A percentile compares a stretch with the other conserved stretches of the same genome.
phyloP scores from a whole-genome alignment of 2,888 invertebrate species.

The Perizoma affinitatum region DNA sequence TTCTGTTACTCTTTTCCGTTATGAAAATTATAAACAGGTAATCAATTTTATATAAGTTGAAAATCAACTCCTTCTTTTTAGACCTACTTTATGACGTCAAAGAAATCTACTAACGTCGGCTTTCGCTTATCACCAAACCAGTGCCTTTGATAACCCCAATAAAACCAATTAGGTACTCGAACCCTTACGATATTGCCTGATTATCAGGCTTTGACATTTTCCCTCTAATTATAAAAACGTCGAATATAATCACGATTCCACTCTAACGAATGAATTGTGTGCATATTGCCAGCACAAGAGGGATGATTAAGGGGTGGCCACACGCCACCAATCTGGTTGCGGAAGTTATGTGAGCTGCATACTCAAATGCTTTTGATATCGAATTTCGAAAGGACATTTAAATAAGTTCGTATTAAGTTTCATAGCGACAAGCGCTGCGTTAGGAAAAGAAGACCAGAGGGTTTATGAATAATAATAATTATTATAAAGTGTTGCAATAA shows the following conservation, averaged over 20 bases:
- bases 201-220: slow-evolving; percentile 23
- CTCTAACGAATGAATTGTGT: slow-evolving; percentile 61
- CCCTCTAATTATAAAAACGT: slow-evolving; percentile 27
- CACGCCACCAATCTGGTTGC: slow-evolving; percentile 47
- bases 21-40: too few species aligned
- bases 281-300: slow-evolving; percentile 59
- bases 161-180: slow-evolving; percentile 4
- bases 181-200: slow-evolving; percentile 11
- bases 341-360: slow-evolving; percentile 53
- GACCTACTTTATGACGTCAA: too few species aligned
- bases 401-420: slow-evolving; percentile 24
- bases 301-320: slow-evolving; percentile 57
- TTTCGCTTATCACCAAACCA: too few species aligned
- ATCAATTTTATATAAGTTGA: too few species aligned
- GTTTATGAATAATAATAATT: too few species aligned
- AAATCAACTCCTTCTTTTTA: too few species aligned
- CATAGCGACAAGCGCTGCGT: not conserved
- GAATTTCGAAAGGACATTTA: slow-evolving; percentile 38
- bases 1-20: too few species aligned
- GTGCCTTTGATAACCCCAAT: not conserved
- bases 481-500: too few species aligned
- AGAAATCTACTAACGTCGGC: too few species aligned
- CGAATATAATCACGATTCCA: slow-evolving; percentile 37
- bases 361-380: slow-evolving; percentile 42
- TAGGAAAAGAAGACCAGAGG: too few species aligned